phyloP scores from a whole-genome alignment of 1,140 invertebrate genomes.

The Laodelphax striatellus region DNA sequence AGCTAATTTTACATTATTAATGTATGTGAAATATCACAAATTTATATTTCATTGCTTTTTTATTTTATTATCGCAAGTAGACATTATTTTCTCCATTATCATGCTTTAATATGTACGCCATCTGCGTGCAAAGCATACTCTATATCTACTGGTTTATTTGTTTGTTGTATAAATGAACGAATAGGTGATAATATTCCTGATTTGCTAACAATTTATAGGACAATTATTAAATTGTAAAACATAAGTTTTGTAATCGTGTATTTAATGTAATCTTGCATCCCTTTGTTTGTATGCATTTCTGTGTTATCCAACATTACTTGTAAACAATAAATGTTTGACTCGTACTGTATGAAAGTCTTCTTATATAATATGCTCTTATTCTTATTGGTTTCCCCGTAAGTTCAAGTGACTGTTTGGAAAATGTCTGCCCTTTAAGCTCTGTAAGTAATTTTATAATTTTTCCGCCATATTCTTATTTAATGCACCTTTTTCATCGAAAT shows the following conservation, averaged over 20 bases:
- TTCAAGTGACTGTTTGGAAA: no score
- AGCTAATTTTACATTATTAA: neutral
- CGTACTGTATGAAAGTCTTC: no score
- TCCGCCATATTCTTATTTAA: no score
- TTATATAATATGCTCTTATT: no score
- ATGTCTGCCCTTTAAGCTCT: no score
- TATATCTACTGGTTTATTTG: neutral
- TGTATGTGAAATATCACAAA: neutral
- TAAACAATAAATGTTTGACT: constrained; percentile 2
- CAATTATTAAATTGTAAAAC: neutral
- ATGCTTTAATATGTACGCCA: neutral
- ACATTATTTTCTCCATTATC: neutral
- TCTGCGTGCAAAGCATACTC: neutral
- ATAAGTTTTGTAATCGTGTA: constrained; percentile 1
- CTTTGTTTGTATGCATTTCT: neutral
- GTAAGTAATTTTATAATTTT: no score
- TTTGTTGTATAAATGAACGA: neutral
- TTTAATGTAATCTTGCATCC: constrained; percentile 3
- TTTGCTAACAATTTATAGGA: neutral
- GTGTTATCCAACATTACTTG: neutral
- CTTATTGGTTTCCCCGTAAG: no score
- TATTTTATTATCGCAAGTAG: neutral
- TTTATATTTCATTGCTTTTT: neutral
- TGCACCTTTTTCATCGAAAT: no score
- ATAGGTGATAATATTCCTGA: neutral